These are phyloP conservation scores for Cichladusa arquata DNA, from an alignment of 2,113 vertebrate species.

Conservation along the genomic window DNA sequence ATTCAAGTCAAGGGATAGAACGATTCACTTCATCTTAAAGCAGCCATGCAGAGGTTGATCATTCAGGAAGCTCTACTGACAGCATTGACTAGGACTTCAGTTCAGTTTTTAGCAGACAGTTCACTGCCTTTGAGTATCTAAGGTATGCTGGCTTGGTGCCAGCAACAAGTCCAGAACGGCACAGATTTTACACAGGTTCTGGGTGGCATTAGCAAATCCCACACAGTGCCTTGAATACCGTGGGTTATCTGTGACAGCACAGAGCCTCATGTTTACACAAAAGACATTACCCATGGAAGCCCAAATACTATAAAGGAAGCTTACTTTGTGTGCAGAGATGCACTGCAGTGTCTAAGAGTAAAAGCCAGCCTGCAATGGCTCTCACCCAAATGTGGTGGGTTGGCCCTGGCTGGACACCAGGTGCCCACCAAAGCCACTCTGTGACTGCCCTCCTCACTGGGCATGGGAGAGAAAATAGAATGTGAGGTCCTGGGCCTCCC, in stretches of 20 bases:
- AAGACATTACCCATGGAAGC: not conserved
- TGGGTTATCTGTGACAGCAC: accelerated
- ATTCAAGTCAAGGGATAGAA: not conserved
- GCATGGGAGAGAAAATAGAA: not conserved
- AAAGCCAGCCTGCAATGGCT: not conserved
- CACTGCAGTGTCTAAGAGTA: not conserved
- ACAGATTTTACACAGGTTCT: not conserved
- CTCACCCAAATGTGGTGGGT: not conserved
- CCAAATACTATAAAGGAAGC: not conserved
- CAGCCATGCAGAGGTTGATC: not conserved
- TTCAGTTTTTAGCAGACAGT: not conserved
- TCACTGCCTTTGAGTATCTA: not conserved
- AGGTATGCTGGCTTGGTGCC: not conserved
- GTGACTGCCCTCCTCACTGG: not conserved
- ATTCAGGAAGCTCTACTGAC: not conserved
- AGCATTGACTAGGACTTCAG: not conserved
- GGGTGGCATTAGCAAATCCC: not conserved
- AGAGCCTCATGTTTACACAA: accelerated
- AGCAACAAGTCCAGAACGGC: not conserved
- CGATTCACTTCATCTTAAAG: accelerated
- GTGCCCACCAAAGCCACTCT: not conserved
- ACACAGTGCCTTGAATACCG: not conserved
- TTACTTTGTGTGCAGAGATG: not conserved
- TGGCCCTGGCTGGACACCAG: not conserved
- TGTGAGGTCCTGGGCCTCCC: not conserved